Conservation (phyloP, 2,888 invertebrate species). For the Pandemis cinnamomeana region DNA sequence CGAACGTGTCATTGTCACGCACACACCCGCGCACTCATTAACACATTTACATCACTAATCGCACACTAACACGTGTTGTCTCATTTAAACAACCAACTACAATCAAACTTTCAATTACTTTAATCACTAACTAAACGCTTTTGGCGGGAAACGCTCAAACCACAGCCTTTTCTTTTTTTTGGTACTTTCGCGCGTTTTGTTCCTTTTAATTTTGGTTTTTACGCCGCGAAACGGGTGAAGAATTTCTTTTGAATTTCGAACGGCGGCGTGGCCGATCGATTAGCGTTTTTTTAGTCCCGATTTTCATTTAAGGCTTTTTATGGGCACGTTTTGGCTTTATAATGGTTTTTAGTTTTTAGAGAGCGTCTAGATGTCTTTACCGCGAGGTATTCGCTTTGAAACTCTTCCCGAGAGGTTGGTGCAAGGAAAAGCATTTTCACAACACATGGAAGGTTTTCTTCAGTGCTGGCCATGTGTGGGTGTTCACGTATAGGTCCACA, state of each 20-base stretch:
- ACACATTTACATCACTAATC: conserved; percentile 81
- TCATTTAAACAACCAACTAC: conserved; percentile 55
- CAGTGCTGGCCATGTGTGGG: conserved; percentile 63
- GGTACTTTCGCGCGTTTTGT: conserved; percentile 54
- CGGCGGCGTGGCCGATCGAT: conserved; percentile 70
- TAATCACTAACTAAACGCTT: conserved; percentile 53
- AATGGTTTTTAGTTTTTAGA: conserved; percentile 59
- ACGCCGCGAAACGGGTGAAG: conserved; percentile 71
- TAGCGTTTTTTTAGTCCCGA: conserved; percentile 49
- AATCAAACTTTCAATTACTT: conserved; percentile 69
- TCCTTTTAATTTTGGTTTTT: conserved; percentile 60
- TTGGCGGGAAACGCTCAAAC: conserved; percentile 59
- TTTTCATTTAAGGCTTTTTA: conserved; percentile 53
- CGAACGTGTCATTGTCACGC: conserved; percentile 55
- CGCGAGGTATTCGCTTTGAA: conserved; percentile 85
- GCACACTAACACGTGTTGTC: conserved; percentile 64
- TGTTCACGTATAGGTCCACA: conserved; percentile 56
- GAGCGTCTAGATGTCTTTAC: conserved; percentile 81
- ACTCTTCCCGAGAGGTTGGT: conserved; percentile 84
- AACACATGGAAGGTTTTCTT: conserved; percentile 83
- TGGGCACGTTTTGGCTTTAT: conserved; percentile 47
- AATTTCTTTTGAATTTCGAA: conserved; percentile 64
- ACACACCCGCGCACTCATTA: conserved; percentile 77
- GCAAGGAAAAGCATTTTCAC: conserved; percentile 84
- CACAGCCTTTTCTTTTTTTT: conserved; percentile 26